These are phyloP conservation scores for Dermolepida albohirtum DNA, from an alignment of 2,888 invertebrate genomes.

Conservation along the genomic window DNA sequence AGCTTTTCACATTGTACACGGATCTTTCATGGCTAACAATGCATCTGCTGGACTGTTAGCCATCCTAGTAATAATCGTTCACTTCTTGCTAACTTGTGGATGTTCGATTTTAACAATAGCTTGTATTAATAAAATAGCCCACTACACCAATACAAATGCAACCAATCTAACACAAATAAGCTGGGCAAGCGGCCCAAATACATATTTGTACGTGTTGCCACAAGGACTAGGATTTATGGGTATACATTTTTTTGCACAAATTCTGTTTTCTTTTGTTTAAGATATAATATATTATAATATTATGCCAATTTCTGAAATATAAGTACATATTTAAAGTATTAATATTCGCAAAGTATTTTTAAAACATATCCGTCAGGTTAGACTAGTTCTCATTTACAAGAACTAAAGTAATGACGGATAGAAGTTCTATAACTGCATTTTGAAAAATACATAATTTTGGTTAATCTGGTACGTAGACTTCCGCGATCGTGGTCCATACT, in stretches of 20 bases:
- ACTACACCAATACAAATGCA: slow-evolving; percentile 12
- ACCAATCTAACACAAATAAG: slow-evolving; percentile 10
- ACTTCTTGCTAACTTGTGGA: slow-evolving; percentile 19
- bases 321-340: no score
- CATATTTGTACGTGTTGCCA: slow-evolving; percentile 33
- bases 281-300: no score
- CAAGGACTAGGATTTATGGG: slow-evolving; percentile 41
- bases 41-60: slow-evolving; percentile 44
- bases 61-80: slow-evolving; percentile 39
- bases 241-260: not conserved
- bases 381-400: no score
- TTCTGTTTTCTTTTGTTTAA: no score
- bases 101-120: slow-evolving; percentile 34
- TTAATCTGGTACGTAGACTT: no score
- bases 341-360: no score
- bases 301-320: no score
- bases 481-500: no score
- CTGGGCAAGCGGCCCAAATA: slow-evolving; percentile 1
- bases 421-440: no score
- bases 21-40: slow-evolving; percentile 44
- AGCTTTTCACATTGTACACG: slow-evolving; percentile 47
- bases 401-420: no score
- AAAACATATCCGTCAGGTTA: no score
- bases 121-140: slow-evolving; percentile 23
- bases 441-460: no score